Evolutionary conservation across 2,113 vertebrate genomes (phyloP).

Genomic region (Macrotis lagotis): DNA sequence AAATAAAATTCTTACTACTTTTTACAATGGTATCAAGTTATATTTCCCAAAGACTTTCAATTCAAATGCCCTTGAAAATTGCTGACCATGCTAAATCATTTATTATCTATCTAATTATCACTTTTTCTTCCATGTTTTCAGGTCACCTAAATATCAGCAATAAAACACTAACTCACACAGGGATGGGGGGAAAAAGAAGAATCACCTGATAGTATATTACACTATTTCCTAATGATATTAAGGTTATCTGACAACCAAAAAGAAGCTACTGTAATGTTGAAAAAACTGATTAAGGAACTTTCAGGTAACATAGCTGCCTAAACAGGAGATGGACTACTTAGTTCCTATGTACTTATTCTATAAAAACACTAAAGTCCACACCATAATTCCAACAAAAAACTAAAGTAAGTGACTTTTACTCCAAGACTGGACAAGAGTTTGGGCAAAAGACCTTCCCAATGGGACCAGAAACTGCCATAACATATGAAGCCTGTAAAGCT

Average conservation of each 20-base stretch:
- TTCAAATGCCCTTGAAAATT: not conserved
- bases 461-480: not conserved
- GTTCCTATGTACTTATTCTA: not conserved
- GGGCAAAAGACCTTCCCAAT: not conserved
- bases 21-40: not conserved
- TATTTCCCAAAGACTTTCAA: not conserved
- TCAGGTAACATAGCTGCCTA: not conserved
- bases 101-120: not conserved
- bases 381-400: not conserved
- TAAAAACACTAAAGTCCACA: not conserved
- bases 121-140: not conserved
- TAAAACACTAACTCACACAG: not conserved
- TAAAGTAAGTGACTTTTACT: not conserved
- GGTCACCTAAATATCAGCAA: not conserved
- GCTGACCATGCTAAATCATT: not conserved
- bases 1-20: not conserved
- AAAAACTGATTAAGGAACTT: not conserved
- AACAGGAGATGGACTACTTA: not conserved
- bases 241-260: not conserved
- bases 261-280: not conserved
- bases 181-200: not conserved
- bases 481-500: not conserved
- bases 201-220: not conserved
- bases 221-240: not conserved
- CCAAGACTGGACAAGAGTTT: not conserved